A percentile compares a stretch with the other conserved stretches of the same genome.
Evolutionary conservation across 2,113 vertebrate genomes (phyloP).

Genomic region (Aspidoscelis tigris): DNA sequence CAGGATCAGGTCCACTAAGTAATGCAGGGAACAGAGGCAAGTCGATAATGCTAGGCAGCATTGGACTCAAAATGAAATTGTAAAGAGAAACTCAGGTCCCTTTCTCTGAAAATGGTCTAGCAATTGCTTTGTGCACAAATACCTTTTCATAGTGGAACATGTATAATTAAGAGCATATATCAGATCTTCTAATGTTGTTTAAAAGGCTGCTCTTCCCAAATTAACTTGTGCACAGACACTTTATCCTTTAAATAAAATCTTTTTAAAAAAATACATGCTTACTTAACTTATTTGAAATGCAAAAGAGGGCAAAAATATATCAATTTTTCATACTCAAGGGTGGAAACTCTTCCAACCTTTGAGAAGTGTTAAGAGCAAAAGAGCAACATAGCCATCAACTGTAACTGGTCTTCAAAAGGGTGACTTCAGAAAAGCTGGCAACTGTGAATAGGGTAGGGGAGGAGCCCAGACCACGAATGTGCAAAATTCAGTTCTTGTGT

Average conservation of each 20-base stretch:
- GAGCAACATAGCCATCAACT: too few relatives aligned
- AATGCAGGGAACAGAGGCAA: background rate
- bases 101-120: background rate
- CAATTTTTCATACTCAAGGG: too few relatives aligned
- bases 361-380: too few relatives aligned
- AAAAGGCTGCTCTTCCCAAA: background rate
- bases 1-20: background rate
- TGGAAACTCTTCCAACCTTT: too few relatives aligned
- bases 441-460: too few relatives aligned
- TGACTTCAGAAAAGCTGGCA: background rate
- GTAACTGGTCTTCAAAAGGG: too few relatives aligned
- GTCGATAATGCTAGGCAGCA: background rate
- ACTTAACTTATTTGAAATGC: too few relatives aligned
- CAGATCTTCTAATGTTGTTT: background rate
- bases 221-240: slow-evolving; percentile 16
- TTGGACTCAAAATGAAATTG: background rate
- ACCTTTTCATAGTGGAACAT: background rate
- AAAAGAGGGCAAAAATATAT: too few relatives aligned
- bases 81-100: slow-evolving; percentile 14
- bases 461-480: too few relatives aligned
- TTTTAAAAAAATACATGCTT: too few relatives aligned
- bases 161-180: background rate
- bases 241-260: slow-evolving; percentile 23
- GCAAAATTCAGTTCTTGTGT: too few relatives aligned
- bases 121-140: background rate